phyloP scores from a whole-genome alignment of 2,888 invertebrate species.

The Ptilodon capucinus region DNA sequence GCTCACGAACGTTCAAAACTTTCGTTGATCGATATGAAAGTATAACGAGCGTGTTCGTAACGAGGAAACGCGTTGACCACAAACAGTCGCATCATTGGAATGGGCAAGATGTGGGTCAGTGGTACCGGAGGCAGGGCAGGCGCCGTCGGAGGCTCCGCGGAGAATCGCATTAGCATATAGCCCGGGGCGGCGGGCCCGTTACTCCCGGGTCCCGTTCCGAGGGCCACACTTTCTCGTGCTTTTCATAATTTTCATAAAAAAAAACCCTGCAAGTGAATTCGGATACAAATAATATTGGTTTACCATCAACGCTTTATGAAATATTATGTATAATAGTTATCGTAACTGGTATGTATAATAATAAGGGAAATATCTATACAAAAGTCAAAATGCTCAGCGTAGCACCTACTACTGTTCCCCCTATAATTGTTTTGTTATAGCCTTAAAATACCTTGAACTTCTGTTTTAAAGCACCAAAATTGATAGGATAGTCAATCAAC shows the following conservation, averaged over 20 bases:
- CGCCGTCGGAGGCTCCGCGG: conserved; percentile 47
- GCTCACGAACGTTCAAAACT: conserved; percentile 59
- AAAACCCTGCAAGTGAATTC: neutral
- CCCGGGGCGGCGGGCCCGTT: conserved; percentile 69
- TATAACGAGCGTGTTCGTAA: conserved; percentile 72
- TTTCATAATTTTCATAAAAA: conserved; percentile 44
- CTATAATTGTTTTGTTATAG: too few relatives aligned
- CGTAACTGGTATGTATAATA: too few relatives aligned
- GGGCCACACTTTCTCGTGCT: conserved; percentile 65
- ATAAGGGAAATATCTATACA: too few relatives aligned
- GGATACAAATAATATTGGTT: neutral
- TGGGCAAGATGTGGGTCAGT: conserved; percentile 76
- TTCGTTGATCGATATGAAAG: conserved; percentile 77
- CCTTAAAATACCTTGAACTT: too few relatives aligned
- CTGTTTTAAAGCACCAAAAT: too few relatives aligned
- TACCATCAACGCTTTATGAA: too few relatives aligned
- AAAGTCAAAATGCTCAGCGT: too few relatives aligned
- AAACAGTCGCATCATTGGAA: conserved; percentile 70
- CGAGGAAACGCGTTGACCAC: conserved; percentile 65
- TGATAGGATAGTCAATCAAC: too few relatives aligned
- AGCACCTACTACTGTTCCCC: too few relatives aligned
- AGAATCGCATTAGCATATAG: conserved; percentile 72
- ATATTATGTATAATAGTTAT: too few relatives aligned
- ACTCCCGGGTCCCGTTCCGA: conserved; percentile 66
- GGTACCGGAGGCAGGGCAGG: conserved; percentile 58